A percentile compares a stretch with the other conserved stretches of the same genome.
Conservation (phyloP, 2,797 vertebrate genomes). For the Psittacula derbiana region DNA sequence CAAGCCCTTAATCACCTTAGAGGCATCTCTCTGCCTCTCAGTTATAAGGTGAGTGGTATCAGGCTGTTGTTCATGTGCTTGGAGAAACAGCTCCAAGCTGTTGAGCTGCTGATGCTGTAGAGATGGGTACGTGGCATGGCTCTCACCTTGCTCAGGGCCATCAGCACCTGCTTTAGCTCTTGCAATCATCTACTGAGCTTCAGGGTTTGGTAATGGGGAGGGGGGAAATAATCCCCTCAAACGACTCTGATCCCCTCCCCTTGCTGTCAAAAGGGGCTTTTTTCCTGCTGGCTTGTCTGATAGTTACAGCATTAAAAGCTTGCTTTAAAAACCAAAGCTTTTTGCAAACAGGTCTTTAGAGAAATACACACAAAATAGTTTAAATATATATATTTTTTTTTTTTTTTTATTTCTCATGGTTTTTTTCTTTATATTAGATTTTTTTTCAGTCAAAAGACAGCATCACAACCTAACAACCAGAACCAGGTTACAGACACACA, state of each 20-base stretch:
- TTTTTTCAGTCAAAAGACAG: conserved; percentile 73
- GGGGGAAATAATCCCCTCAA: neutral
- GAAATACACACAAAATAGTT: neutral
- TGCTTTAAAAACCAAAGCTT: neutral
- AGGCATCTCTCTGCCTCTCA: neutral
- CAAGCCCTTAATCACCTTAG: neutral
- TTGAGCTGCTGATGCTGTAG: neutral
- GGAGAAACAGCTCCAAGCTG: neutral
- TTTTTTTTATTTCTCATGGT: conserved; percentile 70
- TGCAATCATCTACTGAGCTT: neutral
- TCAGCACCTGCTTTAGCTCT: neutral
- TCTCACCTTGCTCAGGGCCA: neutral
- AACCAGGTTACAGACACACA: conserved; percentile 73
- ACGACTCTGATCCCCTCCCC: neutral
- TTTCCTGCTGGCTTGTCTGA: neutral
- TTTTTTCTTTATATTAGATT: conserved; percentile 74
- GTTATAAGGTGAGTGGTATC: too few species aligned
- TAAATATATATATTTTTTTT: conserved; percentile 57
- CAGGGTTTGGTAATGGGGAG: neutral
- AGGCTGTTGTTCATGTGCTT: neutral
- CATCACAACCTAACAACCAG: conserved; percentile 74
- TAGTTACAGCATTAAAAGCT: neutral
- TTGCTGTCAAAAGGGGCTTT: neutral
- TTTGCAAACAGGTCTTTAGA: neutral
- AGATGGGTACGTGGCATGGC: neutral